Evolutionary conservation across 1,140 invertebrate species (phyloP), one percentile per base, ranked within the genome.

Genomic region (Eupristina koningsbergeri): DNA sequence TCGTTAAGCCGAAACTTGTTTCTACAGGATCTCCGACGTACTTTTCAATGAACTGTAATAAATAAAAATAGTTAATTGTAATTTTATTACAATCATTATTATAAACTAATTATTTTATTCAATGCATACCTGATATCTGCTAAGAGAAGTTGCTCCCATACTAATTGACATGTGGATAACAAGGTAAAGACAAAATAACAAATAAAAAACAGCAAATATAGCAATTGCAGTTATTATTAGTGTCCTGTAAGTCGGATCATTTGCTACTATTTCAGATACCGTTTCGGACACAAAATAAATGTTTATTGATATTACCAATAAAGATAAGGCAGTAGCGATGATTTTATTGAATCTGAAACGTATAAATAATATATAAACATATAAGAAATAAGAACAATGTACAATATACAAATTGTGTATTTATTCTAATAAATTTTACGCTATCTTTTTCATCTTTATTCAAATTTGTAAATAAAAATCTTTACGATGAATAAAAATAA

Each of bases 251-350:
- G 92, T 85, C 3, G 94, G 92, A 47, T 95, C 85, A 31, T 91
- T 88, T 2, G 92, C 86, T 19, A 85, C 63, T 29, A 69, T 58
- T 19, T 80, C 79, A 2, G 93, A 88, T 0, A 96, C 94, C 86
- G 94, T 95, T 36, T 93, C 91, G 31, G 94, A 91, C 5, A 97
- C 96, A 90, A 98, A 97, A 89, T 95, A 97, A 73, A 97, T 93
- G 89, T 98, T 98, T 85, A 98, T 97, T 19, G 88, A 89, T 87
- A 98, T 97, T 1, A 98, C 95, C 34, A 96, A 89, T 17, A 95
- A 87, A 13, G 96, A 95, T 29, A 97, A 89, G 1, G 94, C 47
- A 58, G 94, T 94, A 0, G 96, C 92, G 29, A 96, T 90, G n/a
- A 96, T 91, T 91, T 95, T 96, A 87, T 95, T 96, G 34, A 91